Conservation (phyloP, 2,888 invertebrate species). For the Philereme transversata region DNA sequence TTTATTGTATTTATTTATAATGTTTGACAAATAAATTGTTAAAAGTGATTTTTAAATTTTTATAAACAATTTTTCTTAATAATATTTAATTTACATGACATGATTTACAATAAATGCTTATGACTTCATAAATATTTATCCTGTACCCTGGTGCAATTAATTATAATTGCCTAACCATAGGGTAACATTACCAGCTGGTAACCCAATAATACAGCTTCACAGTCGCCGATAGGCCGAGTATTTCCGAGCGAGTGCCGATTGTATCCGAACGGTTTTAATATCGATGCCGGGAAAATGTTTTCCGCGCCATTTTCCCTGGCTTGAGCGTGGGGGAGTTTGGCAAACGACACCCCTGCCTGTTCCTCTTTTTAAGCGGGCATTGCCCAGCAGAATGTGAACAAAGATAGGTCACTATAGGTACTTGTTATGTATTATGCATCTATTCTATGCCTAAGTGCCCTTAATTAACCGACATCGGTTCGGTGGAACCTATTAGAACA, state of each 20-base stretch:
- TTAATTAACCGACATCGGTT: too few relatives aligned
- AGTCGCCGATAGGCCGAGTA: constrained; percentile 50
- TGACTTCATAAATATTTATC: too few relatives aligned
- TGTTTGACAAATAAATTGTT: too few relatives aligned
- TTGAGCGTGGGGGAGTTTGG: constrained; percentile 57
- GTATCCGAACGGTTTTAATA: constrained; percentile 56
- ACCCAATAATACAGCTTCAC: constrained; percentile 66
- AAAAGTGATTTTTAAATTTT: too few relatives aligned
- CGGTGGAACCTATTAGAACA: too few relatives aligned
- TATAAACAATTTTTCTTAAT: too few relatives aligned
- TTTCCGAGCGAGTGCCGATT: constrained; percentile 59
- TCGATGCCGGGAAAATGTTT: constrained; percentile 77
- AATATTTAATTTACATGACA: too few relatives aligned
- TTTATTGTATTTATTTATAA: too few relatives aligned
- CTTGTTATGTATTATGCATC: neutral
- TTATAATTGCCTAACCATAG: constrained; percentile 10
- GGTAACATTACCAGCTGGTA: constrained; percentile 39
- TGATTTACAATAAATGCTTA: too few relatives aligned
- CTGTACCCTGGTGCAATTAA: neutral
- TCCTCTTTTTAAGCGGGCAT: constrained; percentile 50
- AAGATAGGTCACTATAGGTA: constrained; percentile 9
- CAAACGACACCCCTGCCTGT: constrained; percentile 53
- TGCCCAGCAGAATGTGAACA: constrained; percentile 40
- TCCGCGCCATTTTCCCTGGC: constrained; percentile 77
- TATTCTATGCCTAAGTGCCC: neutral